Base-by-base conservation (phyloP, 2,888 invertebrate species). In the Phortica okadai region DNA sequence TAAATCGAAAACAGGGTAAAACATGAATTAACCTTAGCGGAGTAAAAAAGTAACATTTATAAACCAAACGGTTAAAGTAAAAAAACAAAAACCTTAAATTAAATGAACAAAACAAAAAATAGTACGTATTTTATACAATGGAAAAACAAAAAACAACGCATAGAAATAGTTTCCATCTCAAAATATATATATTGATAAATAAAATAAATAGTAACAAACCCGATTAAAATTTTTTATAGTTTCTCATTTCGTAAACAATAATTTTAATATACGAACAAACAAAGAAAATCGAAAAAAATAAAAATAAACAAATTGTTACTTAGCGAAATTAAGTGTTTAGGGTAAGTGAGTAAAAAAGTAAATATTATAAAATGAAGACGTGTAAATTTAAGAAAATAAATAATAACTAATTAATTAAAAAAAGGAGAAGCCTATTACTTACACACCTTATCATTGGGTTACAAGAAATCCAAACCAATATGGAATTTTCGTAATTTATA, bases 1-100 rank as follows among this genome's bases (percentile, higher is more conserved):
- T 56, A 72, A 72, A 72, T 56, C 70, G 70, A 72, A 70, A 72
- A 72, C 70, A 72, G 70, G 70, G 70, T 72, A 72, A 64, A 56
- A 45, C 50, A 69, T 14, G 41, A 64, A 67, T 67, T 67, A 67
- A 67, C 16, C 10, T 67, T 67, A 67, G 67, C 11, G 10, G 42
- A 42, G 6, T 7, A 44, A 16, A 67, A 7, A 11, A n/a, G 8
- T 41, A 66, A 66, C 25, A 33, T 33, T 33, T 33, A 33, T 33
- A 33, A 33, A 33, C 33, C 33, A 33, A 33, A 33, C 4, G 33
- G 33, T 33, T 4, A 33, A 25, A 16, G 16, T 21, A n/a, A 16
- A 64, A 6, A 64, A 64, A 64, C 6, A 64, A 8, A 66, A 66
- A 41, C 14, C 6, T 42, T 8, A 67, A 41, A 67, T 8, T 67